Conservation (phyloP, 2,797 vertebrate genomes). For the Sebastes matsubarae region DNA sequence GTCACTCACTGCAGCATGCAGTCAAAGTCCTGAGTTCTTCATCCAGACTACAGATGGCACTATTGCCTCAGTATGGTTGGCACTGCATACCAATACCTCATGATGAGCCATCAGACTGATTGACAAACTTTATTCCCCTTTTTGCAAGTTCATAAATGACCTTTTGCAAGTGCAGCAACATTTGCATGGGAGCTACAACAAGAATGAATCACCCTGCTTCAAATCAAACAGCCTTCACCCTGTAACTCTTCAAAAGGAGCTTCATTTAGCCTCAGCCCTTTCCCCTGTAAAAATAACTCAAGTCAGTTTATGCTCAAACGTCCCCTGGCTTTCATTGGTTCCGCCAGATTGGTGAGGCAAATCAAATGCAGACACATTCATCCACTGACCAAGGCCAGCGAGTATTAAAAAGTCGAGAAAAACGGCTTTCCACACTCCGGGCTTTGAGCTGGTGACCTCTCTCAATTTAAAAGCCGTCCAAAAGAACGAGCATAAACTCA, state of each 20-base stretch:
- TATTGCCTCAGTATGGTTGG: constrained; percentile 75
- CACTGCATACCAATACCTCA: constrained; percentile 14
- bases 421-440: constrained; percentile 66
- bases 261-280: constrained; percentile 59
- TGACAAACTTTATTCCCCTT: constrained; percentile 63
- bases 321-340: constrained; percentile 74
- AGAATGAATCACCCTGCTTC: constrained; percentile 25
- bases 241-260: constrained; percentile 62
- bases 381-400: constrained; percentile 70
- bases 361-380: constrained; percentile 77
- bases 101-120: constrained; percentile 66
- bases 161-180: constrained; percentile 50
- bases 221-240: constrained; percentile 59
- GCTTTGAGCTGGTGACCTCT: constrained; percentile 70
- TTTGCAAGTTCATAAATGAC: constrained; percentile 69
- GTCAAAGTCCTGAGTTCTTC: constrained; percentile 45
- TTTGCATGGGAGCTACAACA: constrained; percentile 43
- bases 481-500: constrained; percentile 69
- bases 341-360: constrained; percentile 70
- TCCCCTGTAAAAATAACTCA: constrained; percentile 71
- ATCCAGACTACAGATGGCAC: constrained; percentile 85
- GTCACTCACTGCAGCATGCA: constrained; percentile 16
- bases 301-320: constrained; percentile 61
- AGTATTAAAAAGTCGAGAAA: constrained; percentile 73
- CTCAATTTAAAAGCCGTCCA: constrained; percentile 70